Conservation (phyloP, 2,113 vertebrate genomes). For the Marmota monax region DNA sequence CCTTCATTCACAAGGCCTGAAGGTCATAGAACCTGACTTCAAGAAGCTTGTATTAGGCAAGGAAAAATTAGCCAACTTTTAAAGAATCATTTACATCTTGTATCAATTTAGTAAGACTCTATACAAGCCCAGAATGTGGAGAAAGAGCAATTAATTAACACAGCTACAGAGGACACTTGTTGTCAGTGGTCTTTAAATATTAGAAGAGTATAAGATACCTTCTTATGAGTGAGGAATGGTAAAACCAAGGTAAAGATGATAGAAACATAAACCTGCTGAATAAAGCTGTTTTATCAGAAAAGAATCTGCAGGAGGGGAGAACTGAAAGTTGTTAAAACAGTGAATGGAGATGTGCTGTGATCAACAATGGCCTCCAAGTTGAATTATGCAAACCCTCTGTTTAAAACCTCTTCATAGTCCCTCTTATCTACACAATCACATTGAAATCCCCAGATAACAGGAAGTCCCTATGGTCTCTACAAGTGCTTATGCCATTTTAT, state of each 20-base stretch:
- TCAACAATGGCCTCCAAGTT: not conserved
- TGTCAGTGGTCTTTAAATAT: not conserved
- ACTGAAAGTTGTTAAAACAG: not conserved
- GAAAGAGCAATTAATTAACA: not conserved
- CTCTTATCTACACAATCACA: not conserved
- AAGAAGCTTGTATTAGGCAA: not conserved
- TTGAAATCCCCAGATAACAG: not conserved
- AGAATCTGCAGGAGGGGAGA: not conserved
- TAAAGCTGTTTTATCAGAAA: not conserved
- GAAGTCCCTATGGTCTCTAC: not conserved
- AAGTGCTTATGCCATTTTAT: not conserved
- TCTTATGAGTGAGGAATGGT: not conserved
- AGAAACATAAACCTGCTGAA: not conserved
- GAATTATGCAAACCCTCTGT: not conserved
- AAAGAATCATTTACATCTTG: not conserved
- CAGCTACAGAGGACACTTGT: not conserved
- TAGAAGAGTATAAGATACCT: not conserved
- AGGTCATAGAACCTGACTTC: not conserved
- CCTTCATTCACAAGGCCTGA: not conserved
- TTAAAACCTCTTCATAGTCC: conserved; percentile 9
- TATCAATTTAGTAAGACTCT: not conserved
- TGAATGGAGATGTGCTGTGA: not conserved
- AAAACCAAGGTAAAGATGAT: not conserved
- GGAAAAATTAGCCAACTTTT: not conserved
- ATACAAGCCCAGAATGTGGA: not conserved